Base-by-base conservation (phyloP, 1,140 invertebrate genomes). In the Lordiphosa clarofinis region DNA sequence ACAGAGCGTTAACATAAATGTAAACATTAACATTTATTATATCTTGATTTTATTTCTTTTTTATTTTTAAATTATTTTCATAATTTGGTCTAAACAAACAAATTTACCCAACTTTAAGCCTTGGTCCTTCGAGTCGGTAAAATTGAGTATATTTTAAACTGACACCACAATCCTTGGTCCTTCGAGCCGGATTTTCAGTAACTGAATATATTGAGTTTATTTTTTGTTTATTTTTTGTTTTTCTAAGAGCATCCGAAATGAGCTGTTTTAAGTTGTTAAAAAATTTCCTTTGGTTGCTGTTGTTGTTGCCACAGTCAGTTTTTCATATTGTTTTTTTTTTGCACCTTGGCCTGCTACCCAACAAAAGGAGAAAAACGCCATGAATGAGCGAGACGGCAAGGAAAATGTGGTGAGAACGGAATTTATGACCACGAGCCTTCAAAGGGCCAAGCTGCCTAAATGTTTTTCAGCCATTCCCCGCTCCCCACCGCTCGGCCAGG, bases 361-460 rank as follows among this genome's bases (percentile, higher is more conserved):
- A 56, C 50, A 61, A 59, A 65, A 61, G 40, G 15, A 44, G 13
- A 47, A 62, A 69, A 67, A 52, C 58, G 46, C 36, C 43, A 38
- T 9, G 13, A 15, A 36, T 54, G 31, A n/a, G 37, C 13, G n/a
- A 11, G 12, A 39, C 9, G 24, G 12, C 44, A 58, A 55, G 43
- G 68, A 59, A 76, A 87, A 82, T 87, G 82, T 87, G 82, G 82
- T 82, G 82, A 78, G 82, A 87, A 82, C 60, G 86, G 84, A 87
- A 87, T 87, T 87, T 87, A 87, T 87, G 66, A 87, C 84, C 84
- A 74, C 66, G 74, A 81, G 78, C 84, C 73, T 82, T 69, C 76
- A 71, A 78, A 87, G 84, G 76, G 66, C 76, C 76, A 71, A 64
- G 59, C 63, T 76, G 69, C 65, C 78, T 82, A 84, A 82, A 82